phyloP scores from a whole-genome alignment of 2,113 vertebrate species.

The Macquaria australasica region DNA sequence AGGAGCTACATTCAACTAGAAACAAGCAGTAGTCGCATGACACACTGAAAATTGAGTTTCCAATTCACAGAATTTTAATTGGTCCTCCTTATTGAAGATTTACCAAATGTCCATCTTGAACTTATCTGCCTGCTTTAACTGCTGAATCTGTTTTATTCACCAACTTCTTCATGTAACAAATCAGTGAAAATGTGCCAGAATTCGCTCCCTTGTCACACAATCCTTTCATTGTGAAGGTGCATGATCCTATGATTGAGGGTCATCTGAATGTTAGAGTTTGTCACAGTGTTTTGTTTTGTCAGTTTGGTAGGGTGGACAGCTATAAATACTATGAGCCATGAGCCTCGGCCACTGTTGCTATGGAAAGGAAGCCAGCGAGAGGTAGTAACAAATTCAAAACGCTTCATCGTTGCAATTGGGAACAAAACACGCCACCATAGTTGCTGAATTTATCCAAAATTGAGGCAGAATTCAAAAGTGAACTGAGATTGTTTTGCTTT shows the following conservation, averaged over 20 bases:
- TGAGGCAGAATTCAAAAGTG: too few species aligned
- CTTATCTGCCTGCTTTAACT: not conserved
- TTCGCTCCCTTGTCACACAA: not conserved
- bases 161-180: not conserved
- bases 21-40: slow-evolving; percentile 2
- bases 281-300: too few species aligned
- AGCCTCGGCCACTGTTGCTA: too few species aligned
- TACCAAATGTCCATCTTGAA: not conserved
- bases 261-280: not conserved
- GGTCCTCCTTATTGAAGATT: not conserved
- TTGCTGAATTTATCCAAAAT: too few species aligned
- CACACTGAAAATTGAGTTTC: not conserved
- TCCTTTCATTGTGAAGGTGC: not conserved
- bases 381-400: too few species aligned
- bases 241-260: too few species aligned
- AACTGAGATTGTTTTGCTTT: too few species aligned
- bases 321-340: too few species aligned
- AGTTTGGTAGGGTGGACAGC: too few species aligned
- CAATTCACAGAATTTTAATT: not conserved
- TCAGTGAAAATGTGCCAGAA: not conserved
- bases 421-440: too few species aligned
- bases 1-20: not conserved
- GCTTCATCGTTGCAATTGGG: too few species aligned
- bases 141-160: not conserved
- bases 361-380: too few species aligned